Base-by-base conservation (phyloP, 1,140 invertebrate genomes). In the Zaprionus nigranus region DNA sequence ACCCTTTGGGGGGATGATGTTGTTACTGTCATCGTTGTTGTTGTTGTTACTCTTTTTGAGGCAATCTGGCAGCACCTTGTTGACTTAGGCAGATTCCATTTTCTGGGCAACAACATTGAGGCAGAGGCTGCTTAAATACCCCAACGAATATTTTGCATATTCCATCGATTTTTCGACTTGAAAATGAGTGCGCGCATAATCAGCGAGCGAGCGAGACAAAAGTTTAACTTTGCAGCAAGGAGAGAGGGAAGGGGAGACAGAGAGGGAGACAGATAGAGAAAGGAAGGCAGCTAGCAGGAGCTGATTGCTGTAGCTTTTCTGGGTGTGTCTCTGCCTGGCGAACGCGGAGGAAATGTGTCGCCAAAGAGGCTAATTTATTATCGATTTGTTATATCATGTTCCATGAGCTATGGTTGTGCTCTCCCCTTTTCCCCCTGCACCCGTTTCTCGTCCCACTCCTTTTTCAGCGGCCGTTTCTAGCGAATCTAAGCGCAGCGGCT, bases 291-390 rank as follows among this genome's bases (percentile, higher is more conserved):
- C 5, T n/a, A 12, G 24, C 15, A 17, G 40, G 38, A 12, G 24
- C 38, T 34, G 30, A 3, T 20, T 30, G 51, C 15, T 30, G 15
- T 12, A 9, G 17, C 49, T 51, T 77, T 73, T 67, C 56, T 77
- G 75, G 70, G 69, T 67, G 75, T 68, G 75, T 72, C 68, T 72
- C 30, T 34, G 30, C 40, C n/a, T 5, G 13, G 60, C 36, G 40
- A 61, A 53, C 59, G 61, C 67, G 53, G 46, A 88, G 81, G 84
- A 88, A 90, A 80, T 75, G 73, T 75, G 84, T 84, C 84, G 85
- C 84, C 83, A 84, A 81, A 84, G 81, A 84, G 78, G 60, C 77
- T 90, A 84, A 84, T 90, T 88, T 88, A 90, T 80, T 88, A 90
- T 88, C 85, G 84, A 88, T 88, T 88, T 80, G 81, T 59, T 38